Conservation (phyloP, 1,140 invertebrate species). For the Eumeta japonica region DNA sequence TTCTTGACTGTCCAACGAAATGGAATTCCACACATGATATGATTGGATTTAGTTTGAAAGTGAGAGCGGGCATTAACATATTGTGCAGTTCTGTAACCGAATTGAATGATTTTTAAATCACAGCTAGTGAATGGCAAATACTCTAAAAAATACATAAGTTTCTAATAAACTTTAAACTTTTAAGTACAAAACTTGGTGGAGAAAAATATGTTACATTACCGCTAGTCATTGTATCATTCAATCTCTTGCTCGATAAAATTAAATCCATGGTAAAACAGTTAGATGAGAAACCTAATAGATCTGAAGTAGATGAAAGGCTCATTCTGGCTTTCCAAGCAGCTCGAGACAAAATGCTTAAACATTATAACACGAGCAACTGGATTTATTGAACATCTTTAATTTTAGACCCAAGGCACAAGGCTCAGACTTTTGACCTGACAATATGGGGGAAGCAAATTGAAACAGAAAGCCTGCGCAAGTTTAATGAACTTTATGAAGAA, state of each 20-base stretch:
- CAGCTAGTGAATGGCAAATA: constrained; percentile 21
- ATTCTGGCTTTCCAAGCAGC: constrained; percentile 29
- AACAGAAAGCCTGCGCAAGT: constrained; percentile 25
- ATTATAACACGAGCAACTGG: constrained; percentile 35
- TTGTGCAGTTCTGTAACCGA: constrained; percentile 21
- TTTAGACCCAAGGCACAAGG: constrained; percentile 35
- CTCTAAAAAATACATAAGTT: constrained; percentile 25
- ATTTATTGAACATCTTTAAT: constrained; percentile 33
- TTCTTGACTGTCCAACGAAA: constrained; percentile 12
- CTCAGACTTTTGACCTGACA: constrained; percentile 32
- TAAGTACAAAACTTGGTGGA: constrained; percentile 23
- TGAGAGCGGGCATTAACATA: constrained; percentile 16
- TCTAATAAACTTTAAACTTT: constrained; percentile 28
- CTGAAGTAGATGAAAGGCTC: constrained; percentile 25
- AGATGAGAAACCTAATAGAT: constrained; percentile 23
- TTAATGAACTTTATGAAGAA: constrained; percentile 27
- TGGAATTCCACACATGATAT: constrained; percentile 14
- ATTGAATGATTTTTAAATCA: constrained; percentile 23
- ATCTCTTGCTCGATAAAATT: constrained; percentile 34
- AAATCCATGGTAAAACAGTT: constrained; percentile 23
- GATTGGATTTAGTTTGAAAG: constrained; percentile 9
- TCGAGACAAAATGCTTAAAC: constrained; percentile 31
- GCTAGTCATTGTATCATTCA: constrained; percentile 27
- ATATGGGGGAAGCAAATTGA: constrained; percentile 28
- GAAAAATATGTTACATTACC: constrained; percentile 30